These are phyloP conservation scores for Pomacea maculata DNA, from an alignment of 1,140 invertebrate species.

Conservation along the genomic window DNA sequence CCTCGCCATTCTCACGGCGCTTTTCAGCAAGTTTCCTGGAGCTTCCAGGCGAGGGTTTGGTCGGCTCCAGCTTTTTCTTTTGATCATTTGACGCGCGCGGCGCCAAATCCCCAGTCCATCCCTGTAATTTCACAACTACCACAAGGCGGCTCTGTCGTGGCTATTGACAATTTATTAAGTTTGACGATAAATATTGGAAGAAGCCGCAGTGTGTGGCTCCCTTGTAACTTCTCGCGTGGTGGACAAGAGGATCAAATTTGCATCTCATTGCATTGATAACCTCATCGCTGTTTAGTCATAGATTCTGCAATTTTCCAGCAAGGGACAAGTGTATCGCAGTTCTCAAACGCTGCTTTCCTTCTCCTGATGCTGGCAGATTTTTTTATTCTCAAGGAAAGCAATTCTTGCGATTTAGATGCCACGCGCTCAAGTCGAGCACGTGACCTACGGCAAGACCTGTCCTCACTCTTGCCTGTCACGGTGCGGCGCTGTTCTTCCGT, in stretches of 20 bases:
- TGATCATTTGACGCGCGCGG: background rate
- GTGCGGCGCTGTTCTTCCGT: too few relatives aligned
- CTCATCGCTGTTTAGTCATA: too few relatives aligned
- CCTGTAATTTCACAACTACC: background rate
- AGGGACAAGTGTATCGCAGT: too few relatives aligned
- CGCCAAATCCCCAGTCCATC: background rate
- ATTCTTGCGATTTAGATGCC: too few relatives aligned
- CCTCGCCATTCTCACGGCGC: background rate
- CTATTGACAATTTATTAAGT: slow-evolving; percentile 10
- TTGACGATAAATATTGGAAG: slow-evolving; percentile 8
- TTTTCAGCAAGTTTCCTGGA: background rate
- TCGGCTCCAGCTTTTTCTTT: background rate
- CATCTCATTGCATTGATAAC: background rate
- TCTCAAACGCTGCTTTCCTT: too few relatives aligned
- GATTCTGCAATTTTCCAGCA: too few relatives aligned
- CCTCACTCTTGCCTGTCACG: too few relatives aligned
- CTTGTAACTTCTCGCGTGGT: too few relatives aligned
- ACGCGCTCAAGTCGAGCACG: too few relatives aligned
- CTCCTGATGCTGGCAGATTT: too few relatives aligned
- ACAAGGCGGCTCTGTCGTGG: background rate
- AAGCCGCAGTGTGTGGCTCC: background rate
- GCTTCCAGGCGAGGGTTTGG: background rate
- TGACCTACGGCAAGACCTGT: too few relatives aligned
- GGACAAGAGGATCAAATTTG: slow-evolving; percentile 1
- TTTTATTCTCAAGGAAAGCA: too few relatives aligned